These are phyloP conservation scores for Zaprionus obscuricornis DNA, from an alignment of 2,888 invertebrate genomes.

Conservation along the genomic window DNA sequence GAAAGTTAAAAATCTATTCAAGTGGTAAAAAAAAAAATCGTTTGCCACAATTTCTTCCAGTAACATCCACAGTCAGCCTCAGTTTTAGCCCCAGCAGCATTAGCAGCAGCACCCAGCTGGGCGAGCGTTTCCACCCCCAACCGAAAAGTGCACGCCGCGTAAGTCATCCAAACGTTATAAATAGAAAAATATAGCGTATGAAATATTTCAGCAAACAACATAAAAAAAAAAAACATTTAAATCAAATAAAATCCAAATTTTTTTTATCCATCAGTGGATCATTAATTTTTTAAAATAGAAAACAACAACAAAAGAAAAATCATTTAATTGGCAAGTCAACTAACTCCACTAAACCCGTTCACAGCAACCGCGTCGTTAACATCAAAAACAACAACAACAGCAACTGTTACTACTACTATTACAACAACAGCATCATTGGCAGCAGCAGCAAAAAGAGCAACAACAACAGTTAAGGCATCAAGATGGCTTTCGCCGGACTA, in stretches of 20 bases:
- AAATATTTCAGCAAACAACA: constrained; percentile 15
- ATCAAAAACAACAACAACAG: constrained; percentile 15
- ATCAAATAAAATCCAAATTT: neutral
- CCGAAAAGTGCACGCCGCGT: constrained; percentile 66
- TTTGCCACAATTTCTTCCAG: constrained; percentile 58
- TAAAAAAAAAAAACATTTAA: constrained; percentile 14
- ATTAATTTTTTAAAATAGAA: constrained; percentile 23
- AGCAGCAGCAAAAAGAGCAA: constrained; percentile 28
- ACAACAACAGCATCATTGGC: constrained; percentile 22
- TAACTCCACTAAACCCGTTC: constrained; percentile 72
- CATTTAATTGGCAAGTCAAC: constrained; percentile 61
- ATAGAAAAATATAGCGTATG: constrained; percentile 46
- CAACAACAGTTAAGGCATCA: constrained; percentile 52
- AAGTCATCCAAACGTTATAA: constrained; percentile 72
- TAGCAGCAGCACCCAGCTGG: constrained; percentile 30
- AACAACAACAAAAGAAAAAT: constrained; percentile 20
- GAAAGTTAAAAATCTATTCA: constrained; percentile 38
- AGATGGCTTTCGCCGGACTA: constrained; percentile 99
- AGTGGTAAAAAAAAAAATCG: too few relatives aligned
- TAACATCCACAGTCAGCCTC: constrained; percentile 26
- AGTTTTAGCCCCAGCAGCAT: constrained; percentile 35
- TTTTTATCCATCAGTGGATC: constrained; percentile 20
- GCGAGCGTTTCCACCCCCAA: constrained; percentile 46
- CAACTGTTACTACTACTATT: too few relatives aligned
- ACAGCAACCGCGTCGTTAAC: constrained; percentile 68